Base-by-base conservation (phyloP, 2,888 invertebrate species). In the Phaedon cochleariae region DNA sequence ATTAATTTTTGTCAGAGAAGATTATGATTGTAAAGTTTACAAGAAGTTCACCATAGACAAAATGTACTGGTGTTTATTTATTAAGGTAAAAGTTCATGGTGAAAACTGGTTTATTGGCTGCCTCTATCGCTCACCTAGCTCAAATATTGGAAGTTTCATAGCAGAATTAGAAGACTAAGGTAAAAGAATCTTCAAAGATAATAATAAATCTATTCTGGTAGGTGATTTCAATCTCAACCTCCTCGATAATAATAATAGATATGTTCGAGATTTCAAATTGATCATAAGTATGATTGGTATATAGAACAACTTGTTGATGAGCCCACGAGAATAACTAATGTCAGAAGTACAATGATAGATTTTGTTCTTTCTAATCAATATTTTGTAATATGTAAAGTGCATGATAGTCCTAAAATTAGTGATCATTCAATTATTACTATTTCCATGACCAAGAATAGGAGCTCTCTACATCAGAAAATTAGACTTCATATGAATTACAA, bases 351-450 rank as follows among this genome's bases (percentile, higher is more conserved):
- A 15, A 15, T 55, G 34, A 20, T 55, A 2, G 51, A 20, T 21
- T 51, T 51, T 51, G 20, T 51, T 22, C 51, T 51, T 21, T 51
- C 21, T 51, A 34, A 37, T 37, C 48, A 48, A 17, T 17, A 12
- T 48, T 18, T 48, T 48, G 48, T 48, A 15, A 48, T 12, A 15
- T 48, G 48, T 17, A 48, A 48, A 17, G 48, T 48, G 3, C 48
- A 48, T 17, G 48, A 48, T 48, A 55, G 9, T 55, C 55, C 41
- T 31, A 54, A 31, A 31, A 54, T 54, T 31, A 12, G 48, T 31
- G 54, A 54, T 54, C 54, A 54, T 17, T 37, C 15, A 37, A 55
- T 55, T 37, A 55, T 55, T 20, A 37, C 18, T 20, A 10, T 55
- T 37, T 55, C 55, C 20, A 17, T 55, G 20, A 29, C 31, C 15